Evolutionary conservation across 1,140 invertebrate genomes (phyloP).

Genomic region (Zaprionus tsacasi): DNA sequence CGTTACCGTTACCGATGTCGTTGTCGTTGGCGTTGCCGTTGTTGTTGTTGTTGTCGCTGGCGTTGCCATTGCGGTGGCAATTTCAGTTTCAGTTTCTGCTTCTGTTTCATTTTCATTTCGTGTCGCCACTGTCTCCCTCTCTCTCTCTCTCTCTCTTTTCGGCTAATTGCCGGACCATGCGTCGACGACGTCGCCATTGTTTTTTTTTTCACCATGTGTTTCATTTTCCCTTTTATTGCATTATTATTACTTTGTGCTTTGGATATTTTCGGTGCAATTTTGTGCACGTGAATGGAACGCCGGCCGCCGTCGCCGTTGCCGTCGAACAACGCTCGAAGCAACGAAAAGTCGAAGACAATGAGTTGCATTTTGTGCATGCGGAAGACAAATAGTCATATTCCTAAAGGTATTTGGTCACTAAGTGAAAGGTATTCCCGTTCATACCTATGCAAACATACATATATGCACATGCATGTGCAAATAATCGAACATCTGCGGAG

Average conservation of each 20-base stretch:
- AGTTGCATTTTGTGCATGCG: conserved; percentile 54
- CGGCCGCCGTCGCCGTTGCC: conserved; percentile 20
- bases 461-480: not conserved
- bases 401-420: conserved; percentile 47
- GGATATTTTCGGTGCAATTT: conserved; percentile 47
- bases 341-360: conserved; percentile 27
- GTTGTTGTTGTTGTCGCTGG: not conserved
- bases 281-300: conserved; percentile 55
- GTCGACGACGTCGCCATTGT: conserved; percentile 36
- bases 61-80: conserved; percentile 36
- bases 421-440: conserved; percentile 36
- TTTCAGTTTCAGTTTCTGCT: conserved; percentile 20
- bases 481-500: conserved; percentile 10
- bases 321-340: not conserved
- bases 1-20: too few species aligned
- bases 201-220: conserved; percentile 13
- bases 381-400: conserved; percentile 43
- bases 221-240: conserved; percentile 26
- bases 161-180: conserved; percentile 43
- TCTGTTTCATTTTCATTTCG: conserved; percentile 17
- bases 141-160: conserved; percentile 10
- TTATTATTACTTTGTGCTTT: conserved; percentile 22
- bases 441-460: not conserved
- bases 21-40: too few species aligned
- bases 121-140: conserved; percentile 19